Evolutionary conservation across 2,888 invertebrate genomes (phyloP).

Genomic region (Eupithecia tripunctaria): DNA sequence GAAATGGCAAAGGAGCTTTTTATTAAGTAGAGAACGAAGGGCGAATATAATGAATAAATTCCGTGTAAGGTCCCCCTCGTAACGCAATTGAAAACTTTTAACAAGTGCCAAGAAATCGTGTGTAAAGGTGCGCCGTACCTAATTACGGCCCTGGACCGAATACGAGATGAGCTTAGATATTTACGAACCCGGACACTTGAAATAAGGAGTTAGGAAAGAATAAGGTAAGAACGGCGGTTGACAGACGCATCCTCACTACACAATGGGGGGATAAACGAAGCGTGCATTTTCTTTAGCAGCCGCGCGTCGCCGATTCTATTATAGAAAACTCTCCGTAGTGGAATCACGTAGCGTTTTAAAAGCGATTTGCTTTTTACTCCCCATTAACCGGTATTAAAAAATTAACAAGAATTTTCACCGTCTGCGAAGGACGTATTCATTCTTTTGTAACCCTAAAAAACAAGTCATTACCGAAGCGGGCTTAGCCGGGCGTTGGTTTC

Average conservation of each 20-base stretch:
- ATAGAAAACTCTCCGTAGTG: conserved; percentile 47
- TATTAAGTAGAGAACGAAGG: conserved; percentile 76
- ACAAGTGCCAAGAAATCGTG: conserved; percentile 84
- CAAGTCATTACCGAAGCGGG: conserved; percentile 83
- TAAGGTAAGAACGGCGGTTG: conserved; percentile 51
- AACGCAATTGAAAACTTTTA: conserved; percentile 85
- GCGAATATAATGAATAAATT: conserved; percentile 84
- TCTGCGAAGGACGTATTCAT: conserved; percentile 80
- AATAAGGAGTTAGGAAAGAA: not conserved
- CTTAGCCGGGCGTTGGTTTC: conserved; percentile 77
- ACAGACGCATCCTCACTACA: conserved; percentile 54
- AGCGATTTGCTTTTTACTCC: conserved; percentile 60
- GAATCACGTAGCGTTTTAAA: conserved; percentile 57
- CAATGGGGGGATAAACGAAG: conserved; percentile 55
- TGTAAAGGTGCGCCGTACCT: conserved; percentile 81
- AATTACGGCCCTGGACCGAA: conserved; percentile 76
- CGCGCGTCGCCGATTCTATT: conserved; percentile 38
- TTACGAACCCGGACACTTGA: conserved; percentile 58
- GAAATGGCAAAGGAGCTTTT: conserved; percentile 78
- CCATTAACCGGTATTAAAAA: conserved; percentile 78
- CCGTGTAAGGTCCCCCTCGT: conserved; percentile 76
- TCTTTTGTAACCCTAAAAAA: conserved; percentile 83
- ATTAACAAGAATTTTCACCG: conserved; percentile 76
- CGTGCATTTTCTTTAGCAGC: conserved; percentile 36
- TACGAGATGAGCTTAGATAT: conserved; percentile 77